Percentiles rank a stretch among this genome's conserved stretches.
These are phyloP conservation scores for Spinus pinus DNA, from an alignment of 2,797 vertebrate species.

Conservation along the genomic window DNA sequence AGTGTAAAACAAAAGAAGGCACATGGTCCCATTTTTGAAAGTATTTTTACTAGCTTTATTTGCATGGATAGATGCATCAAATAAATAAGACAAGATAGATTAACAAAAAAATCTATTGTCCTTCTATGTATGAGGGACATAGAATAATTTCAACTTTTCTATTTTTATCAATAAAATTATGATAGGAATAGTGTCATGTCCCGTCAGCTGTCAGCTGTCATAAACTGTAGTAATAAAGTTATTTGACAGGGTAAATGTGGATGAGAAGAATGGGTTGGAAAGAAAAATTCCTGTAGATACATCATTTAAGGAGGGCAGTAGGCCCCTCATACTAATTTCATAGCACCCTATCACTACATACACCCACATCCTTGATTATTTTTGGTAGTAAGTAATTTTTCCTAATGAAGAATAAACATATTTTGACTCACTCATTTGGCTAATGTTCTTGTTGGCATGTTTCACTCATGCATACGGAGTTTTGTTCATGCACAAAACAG, in stretches of 20 bases:
- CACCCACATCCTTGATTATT: neutral
- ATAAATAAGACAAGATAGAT: neutral
- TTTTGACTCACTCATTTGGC: constrained; percentile 32
- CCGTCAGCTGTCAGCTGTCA: neutral
- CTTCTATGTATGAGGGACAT: neutral
- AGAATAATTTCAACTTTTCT: neutral
- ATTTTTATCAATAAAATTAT: neutral
- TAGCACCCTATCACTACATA: neutral
- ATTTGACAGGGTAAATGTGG: neutral
- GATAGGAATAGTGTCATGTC: neutral
- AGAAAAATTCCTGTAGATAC: neutral
- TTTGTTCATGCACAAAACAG: constrained; percentile 1
- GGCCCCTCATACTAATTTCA: neutral
- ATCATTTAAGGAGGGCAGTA: neutral
- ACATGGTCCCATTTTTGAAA: neutral
- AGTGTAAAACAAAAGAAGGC: neutral
- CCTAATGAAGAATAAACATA: constrained; percentile 34
- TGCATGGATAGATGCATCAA: neutral
- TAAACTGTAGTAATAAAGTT: neutral
- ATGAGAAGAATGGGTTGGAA: neutral
- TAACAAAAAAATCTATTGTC: neutral
- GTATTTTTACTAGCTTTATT: neutral
- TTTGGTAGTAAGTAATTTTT: neutral
- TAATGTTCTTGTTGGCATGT: neutral
- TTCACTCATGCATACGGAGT: neutral